These are phyloP conservation scores for Leistus spinibarbis DNA, from an alignment of 2,888 invertebrate genomes.

Conservation along the genomic window DNA sequence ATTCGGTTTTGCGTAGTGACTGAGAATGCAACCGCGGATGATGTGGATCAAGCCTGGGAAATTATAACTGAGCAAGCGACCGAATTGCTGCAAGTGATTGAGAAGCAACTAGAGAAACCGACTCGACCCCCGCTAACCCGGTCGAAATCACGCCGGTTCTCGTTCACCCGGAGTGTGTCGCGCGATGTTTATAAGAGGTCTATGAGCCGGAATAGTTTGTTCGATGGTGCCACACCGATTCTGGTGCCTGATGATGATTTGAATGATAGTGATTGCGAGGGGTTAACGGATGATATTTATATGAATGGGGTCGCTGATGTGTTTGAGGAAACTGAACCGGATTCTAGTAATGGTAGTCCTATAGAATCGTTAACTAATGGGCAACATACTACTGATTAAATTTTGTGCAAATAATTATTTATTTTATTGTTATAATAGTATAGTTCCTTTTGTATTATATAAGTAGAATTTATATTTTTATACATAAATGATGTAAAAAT, in stretches of 20 bases:
- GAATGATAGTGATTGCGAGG: conserved; percentile 22
- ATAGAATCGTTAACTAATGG: not conserved
- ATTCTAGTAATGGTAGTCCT: not conserved
- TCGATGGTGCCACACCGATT: conserved; percentile 63
- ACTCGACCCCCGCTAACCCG: conserved; percentile 59
- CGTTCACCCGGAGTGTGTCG: conserved; percentile 64
- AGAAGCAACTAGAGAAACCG: conserved; percentile 55
- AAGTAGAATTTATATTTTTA: not conserved
- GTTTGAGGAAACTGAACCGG: conserved; percentile 13
- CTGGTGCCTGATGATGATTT: conserved; percentile 58
- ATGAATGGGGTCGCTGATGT: conserved; percentile 23
- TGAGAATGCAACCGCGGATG: conserved; percentile 75
- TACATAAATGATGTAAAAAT: not conserved
- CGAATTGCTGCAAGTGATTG: conserved; percentile 60
- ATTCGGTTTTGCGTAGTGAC: conserved; percentile 82
- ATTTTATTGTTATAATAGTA: not conserved
- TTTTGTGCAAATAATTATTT: not conserved
- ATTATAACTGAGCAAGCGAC: conserved; percentile 66
- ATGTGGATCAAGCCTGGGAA: conserved; percentile 72
- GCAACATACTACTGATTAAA: not conserved
- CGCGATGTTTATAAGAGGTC: conserved; percentile 61
- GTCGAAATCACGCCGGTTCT: conserved; percentile 62
- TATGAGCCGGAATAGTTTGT: conserved; percentile 60
- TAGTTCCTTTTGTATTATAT: not conserved
- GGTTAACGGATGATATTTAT: conserved; percentile 23